Evolutionary conservation across 2,113 vertebrate species (phyloP).

Genomic region (Speoplatyrhinus poulsoni): DNA sequence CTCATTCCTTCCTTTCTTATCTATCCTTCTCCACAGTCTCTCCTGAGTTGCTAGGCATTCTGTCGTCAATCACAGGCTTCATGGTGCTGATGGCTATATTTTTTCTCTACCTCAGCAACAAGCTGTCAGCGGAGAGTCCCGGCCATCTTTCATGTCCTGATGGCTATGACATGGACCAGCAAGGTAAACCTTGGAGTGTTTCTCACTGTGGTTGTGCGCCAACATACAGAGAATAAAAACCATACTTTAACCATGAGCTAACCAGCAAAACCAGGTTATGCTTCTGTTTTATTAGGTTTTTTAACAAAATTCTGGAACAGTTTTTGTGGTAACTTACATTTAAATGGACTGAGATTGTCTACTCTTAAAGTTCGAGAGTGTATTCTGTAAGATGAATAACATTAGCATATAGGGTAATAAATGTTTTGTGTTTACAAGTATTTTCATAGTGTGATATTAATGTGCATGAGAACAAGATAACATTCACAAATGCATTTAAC

Average conservation of each 20-base stretch:
- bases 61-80: conserved; percentile 91
- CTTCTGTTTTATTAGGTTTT: no score
- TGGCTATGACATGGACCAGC: conserved; percentile 78
- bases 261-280: no score
- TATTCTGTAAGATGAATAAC: neutral
- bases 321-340: neutral
- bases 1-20: conserved; percentile 9
- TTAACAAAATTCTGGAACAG: no score
- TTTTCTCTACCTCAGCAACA: conserved; percentile 98
- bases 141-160: conserved; percentile 84
- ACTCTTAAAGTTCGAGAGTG: neutral
- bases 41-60: conserved; percentile 94
- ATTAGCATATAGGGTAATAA: neutral
- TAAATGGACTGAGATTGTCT: neutral
- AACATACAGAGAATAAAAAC: neutral
- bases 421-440: neutral
- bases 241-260: no score
- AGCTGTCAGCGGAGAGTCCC: conserved; percentile 89
- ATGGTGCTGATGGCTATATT: conserved; percentile 91
- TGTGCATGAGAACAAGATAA: no score
- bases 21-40: conserved; percentile 83
- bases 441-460: neutral
- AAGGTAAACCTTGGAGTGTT: conserved; percentile 75
- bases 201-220: neutral
- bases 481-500: no score